phyloP scores from a whole-genome alignment of 2,888 invertebrate species.

The Limnephilus auricula region DNA sequence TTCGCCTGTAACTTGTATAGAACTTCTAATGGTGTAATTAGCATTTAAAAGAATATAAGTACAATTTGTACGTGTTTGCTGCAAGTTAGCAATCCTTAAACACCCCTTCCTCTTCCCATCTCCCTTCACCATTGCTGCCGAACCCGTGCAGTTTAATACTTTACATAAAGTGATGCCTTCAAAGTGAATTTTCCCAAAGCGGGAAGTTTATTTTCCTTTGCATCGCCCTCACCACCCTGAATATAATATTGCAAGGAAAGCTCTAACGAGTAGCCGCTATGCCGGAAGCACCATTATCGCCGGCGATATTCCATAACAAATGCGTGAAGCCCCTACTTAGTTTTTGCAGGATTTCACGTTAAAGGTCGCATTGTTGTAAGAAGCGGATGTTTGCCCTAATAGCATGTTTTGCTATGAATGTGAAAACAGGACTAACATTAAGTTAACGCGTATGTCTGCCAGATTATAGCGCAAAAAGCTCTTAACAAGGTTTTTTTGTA shows the following conservation, averaged over 20 bases:
- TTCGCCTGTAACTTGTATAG: no score
- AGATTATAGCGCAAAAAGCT: conserved; percentile 25
- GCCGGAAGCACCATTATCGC: conserved; percentile 19
- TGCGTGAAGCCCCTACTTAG: conserved; percentile 9
- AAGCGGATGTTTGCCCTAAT: conserved; percentile 18
- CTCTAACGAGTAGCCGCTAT: background rate
- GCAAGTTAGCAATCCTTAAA: conserved; percentile 12
- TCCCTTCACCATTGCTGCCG: background rate
- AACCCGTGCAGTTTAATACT: conserved; percentile 42
- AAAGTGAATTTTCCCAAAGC: conserved; percentile 60
- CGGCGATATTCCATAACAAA: background rate
- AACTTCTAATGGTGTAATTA: background rate
- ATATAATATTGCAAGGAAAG: background rate
- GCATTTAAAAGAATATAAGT: background rate
- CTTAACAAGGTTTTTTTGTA: conserved; percentile 18
- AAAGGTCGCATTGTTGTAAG: conserved; percentile 22
- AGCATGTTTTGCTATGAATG: conserved; percentile 16
- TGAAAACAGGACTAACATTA: conserved; percentile 12
- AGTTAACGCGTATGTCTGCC: conserved; percentile 8
- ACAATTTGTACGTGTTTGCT: conserved; percentile 25
- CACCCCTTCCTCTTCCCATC: background rate
- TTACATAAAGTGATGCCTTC: conserved; percentile 58
- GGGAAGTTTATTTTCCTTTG: conserved; percentile 35
- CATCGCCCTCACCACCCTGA: background rate
- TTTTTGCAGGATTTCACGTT: conserved; percentile 25